Conservation (phyloP, 1,140 invertebrate species). For the Zaprionus gabonicus region DNA sequence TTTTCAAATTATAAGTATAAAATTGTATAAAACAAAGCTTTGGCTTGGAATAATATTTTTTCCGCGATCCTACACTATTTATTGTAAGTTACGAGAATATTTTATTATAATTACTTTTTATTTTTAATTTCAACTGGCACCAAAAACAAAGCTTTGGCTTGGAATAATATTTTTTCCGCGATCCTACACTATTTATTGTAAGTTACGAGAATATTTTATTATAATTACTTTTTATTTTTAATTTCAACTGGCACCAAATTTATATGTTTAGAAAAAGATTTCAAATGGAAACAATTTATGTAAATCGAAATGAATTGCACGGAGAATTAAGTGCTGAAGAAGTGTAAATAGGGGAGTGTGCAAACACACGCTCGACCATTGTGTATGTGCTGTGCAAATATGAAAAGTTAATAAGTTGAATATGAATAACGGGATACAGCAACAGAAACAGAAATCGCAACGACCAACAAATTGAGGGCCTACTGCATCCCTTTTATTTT, state of each 20-base stretch:
- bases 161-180: too few relatives aligned
- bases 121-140: not conserved
- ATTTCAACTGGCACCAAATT: not conserved
- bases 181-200: too few relatives aligned
- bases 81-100: too few relatives aligned
- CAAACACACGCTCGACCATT: not conserved
- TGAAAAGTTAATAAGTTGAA: constrained; percentile 8
- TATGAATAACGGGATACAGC: not conserved
- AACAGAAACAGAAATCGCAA: not conserved
- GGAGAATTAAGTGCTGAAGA: not conserved
- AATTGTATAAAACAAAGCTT: too few relatives aligned
- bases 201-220: too few relatives aligned
- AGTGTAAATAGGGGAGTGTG: not conserved
- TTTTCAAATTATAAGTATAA: too few relatives aligned
- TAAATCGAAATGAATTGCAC: not conserved
- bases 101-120: too few relatives aligned
- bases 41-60: too few relatives aligned
- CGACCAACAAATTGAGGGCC: not conserved
- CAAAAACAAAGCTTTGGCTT: too few relatives aligned
- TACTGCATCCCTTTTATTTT: not conserved
- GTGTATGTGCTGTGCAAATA: constrained; percentile 1
- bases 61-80: too few relatives aligned
- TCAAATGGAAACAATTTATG: not conserved
- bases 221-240: too few relatives aligned
- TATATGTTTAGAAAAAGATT: not conserved